Evolutionary conservation across 2,797 vertebrate species (phyloP).

Genomic region (Malurus leucopterus): DNA sequence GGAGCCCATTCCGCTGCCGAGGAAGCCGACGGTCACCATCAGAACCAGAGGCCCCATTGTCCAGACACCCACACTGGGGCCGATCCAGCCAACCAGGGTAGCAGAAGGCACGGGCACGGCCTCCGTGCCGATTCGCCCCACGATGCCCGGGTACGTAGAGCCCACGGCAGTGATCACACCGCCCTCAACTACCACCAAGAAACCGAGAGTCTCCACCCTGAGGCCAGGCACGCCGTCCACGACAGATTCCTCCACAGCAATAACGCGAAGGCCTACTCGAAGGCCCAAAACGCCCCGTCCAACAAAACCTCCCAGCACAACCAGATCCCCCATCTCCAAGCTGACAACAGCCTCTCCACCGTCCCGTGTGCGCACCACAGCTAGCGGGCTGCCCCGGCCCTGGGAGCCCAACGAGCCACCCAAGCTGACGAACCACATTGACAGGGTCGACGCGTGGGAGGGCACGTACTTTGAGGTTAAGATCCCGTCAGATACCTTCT

Average conservation of each 20-base stretch:
- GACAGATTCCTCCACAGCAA: conserved; percentile 72
- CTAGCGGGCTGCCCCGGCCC: conserved; percentile 72
- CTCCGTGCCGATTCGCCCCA: conserved; percentile 83
- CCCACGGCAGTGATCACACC: conserved; percentile 87
- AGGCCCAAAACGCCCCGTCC: conserved; percentile 83
- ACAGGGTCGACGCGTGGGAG: conserved; percentile 90
- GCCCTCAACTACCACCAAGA: conserved; percentile 83
- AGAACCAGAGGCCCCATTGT: conserved; percentile 86
- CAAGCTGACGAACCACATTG: conserved; percentile 88
- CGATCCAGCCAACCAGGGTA: conserved; percentile 89
- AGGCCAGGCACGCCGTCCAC: conserved; percentile 80
- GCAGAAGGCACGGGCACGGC: conserved; percentile 83
- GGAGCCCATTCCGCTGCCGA: conserved; percentile 87
- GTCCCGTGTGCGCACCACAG: conserved; percentile 78
- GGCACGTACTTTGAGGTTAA: conserved; percentile 98
- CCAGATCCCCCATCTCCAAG: conserved; percentile 82
- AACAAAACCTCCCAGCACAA: conserved; percentile 68
- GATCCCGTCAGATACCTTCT: conserved; percentile 94
- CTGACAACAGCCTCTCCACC: conserved; percentile 76
- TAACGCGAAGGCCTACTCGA: conserved; percentile 80
- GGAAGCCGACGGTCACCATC: conserved; percentile 88
- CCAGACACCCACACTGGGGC: conserved; percentile 89
- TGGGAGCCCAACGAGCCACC: conserved; percentile 81
- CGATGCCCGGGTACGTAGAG: conserved; percentile 84
- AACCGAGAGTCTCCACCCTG: conserved; percentile 71